A percentile compares a stretch with the other conserved stretches of the same genome.
Conservation (phyloP, 2,113 vertebrate species). For the Erythrocercus mccallii region DNA sequence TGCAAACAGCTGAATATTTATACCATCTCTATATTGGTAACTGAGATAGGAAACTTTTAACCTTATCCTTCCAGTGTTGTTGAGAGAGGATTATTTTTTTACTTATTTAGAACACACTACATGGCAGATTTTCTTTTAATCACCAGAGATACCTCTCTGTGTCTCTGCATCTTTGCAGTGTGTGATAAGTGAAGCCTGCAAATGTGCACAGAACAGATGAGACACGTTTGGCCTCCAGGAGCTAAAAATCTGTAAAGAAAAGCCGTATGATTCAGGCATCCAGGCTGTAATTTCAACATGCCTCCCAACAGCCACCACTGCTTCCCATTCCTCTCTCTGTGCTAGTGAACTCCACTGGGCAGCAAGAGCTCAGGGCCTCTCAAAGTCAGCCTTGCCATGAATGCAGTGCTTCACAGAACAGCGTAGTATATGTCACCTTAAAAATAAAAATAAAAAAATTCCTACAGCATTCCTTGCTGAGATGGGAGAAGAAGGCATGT, state of each 20-base stretch:
- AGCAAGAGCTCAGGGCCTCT: background rate
- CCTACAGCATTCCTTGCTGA: background rate
- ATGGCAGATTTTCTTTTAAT: background rate
- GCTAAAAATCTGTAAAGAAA: background rate
- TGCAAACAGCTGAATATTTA: slow-evolving; percentile 1
- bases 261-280: background rate
- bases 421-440: background rate
- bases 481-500: background rate
- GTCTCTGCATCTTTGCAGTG: background rate
- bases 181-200: background rate
- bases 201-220: background rate
- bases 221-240: slow-evolving; percentile 10
- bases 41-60: background rate
- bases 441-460: background rate
- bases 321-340: background rate
- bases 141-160: background rate
- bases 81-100: background rate
- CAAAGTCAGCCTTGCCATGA: background rate
- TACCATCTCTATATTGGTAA: background rate
- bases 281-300: background rate
- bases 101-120: background rate
- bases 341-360: background rate
- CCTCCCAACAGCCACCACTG: fast-evolving
- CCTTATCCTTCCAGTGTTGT: background rate
- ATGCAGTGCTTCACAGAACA: background rate